Conservation (phyloP, 1,140 invertebrate species). For the Leptonema lineaticorne region DNA sequence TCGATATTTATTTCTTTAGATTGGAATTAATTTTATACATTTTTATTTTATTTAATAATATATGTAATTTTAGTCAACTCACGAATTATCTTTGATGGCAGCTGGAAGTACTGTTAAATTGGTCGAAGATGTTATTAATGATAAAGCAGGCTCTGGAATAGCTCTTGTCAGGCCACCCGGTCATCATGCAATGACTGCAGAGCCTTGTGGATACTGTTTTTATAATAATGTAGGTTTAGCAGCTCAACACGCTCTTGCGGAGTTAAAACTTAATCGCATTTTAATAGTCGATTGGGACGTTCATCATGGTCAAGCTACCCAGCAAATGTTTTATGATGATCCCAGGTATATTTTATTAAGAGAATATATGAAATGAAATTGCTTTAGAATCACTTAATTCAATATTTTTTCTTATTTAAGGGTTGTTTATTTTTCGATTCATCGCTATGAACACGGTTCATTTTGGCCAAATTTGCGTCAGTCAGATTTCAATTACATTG, state of each 20-base stretch:
- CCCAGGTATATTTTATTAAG: conserved; percentile 62
- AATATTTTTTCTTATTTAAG: conserved; percentile 56
- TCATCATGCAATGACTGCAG: conserved; percentile 91
- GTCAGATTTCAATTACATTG: conserved; percentile 84
- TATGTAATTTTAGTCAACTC: conserved; percentile 70
- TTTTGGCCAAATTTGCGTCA: conserved; percentile 94
- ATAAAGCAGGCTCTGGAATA: conserved; percentile 81
- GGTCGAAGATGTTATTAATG: conserved; percentile 69
- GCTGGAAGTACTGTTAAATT: conserved; percentile 81
- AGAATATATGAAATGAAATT: background rate
- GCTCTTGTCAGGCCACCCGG: conserved; percentile 87
- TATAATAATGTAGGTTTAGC: conserved; percentile 97
- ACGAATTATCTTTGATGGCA: conserved; percentile 71
- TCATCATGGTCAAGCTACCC: conserved; percentile 94
- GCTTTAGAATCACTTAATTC: conserved; percentile 5
- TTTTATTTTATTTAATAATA: too few relatives aligned
- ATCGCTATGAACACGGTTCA: conserved; percentile 89
- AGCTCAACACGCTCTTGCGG: conserved; percentile 75
- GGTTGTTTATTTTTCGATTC: conserved; percentile 96
- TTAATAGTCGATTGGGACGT: conserved; percentile 98
- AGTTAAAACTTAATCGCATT: conserved; percentile 64
- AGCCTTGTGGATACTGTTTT: conserved; percentile 92
- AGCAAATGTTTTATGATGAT: conserved; percentile 93
- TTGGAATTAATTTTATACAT: conserved; percentile 19
- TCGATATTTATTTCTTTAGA: background rate